phyloP scores from a whole-genome alignment of 2,888 invertebrate species.

The Onthophagus sagittarius region DNA sequence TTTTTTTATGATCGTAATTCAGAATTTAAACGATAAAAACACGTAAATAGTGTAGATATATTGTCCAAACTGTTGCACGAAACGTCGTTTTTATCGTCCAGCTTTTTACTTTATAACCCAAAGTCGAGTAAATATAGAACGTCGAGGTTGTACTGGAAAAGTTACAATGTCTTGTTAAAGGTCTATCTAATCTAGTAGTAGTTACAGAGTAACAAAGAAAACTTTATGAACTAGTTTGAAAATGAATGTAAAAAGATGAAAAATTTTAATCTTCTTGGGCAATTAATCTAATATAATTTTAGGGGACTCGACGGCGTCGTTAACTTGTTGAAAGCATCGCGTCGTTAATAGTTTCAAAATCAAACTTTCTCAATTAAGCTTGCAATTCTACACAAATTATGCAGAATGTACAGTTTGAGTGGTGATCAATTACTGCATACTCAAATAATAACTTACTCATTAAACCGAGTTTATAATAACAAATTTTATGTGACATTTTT shows the following conservation, averaged over 20 bases:
- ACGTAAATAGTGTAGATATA: not conserved
- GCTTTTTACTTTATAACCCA: not conserved
- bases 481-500: too few species aligned
- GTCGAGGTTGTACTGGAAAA: not conserved
- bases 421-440: not conserved
- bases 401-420: not conserved
- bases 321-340: not conserved
- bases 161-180: not conserved
- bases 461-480: too few species aligned
- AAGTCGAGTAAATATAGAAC: not conserved
- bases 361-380: not conserved
- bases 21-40: not conserved
- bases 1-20: not conserved
- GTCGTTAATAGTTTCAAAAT: not conserved
- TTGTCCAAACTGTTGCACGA: not conserved
- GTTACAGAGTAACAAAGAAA: not conserved
- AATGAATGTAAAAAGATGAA: not conserved
- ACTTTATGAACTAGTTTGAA: not conserved
- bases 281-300: not conserved
- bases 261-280: not conserved
- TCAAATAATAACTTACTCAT: too few species aligned
- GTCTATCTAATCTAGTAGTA: not conserved
- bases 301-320: not conserved
- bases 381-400: not conserved
- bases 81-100: not conserved